Base-by-base conservation (phyloP, 2,797 vertebrate genomes). In the Micropoecilia bifurca region DNA sequence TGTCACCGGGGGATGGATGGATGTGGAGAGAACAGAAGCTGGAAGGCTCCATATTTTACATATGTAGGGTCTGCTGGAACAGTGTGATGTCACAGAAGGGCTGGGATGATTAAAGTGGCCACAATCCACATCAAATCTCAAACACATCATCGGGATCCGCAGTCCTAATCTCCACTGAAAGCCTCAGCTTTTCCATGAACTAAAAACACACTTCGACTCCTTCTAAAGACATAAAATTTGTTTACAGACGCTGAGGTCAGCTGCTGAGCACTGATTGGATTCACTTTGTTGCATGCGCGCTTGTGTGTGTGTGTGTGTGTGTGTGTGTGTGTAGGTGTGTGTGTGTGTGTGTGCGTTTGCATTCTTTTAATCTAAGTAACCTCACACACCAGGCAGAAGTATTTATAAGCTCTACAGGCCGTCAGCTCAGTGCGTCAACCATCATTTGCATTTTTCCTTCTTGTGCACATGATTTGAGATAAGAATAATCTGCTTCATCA, bases 21-120 rank as follows among this genome's bases (percentile, higher is more conserved):
- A 74, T 30, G 45, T 36, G 36, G 28, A 47, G 53, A 41, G 71
- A 73, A 9, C 59, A 4, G 68, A 46, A 55, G 73, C 82, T 83
- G 2, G 1, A 59, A 57, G 76, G 75, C 72, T 55, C n/a, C 68
- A 63, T 74, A 63, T 72, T 50, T 75, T 45, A 45, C 63, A 75
- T 84, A 61, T 80, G 76, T 36, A 45, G 75, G 55, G 71, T 69
- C 2, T 6, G 30, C 72, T 9, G 69, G 45, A 79, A 46, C 55
- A 46, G 78, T 79, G 81, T 87, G 89, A 87, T 87, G 88, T 83
- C 79, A 83, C 14, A 75, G 84, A 74, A 74, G 74, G 69, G 47
- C 79, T 3, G 82, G 74, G 87, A 85, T 88, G 87, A 90, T 92
- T 94, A 91, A 90, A 92, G 89, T 87, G 83, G 87, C 87, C 79